Percentiles rank a stretch among this genome's conserved stretches.
Conservation (phyloP, 2,888 invertebrate species). For the Himalopsyche tibetana region DNA sequence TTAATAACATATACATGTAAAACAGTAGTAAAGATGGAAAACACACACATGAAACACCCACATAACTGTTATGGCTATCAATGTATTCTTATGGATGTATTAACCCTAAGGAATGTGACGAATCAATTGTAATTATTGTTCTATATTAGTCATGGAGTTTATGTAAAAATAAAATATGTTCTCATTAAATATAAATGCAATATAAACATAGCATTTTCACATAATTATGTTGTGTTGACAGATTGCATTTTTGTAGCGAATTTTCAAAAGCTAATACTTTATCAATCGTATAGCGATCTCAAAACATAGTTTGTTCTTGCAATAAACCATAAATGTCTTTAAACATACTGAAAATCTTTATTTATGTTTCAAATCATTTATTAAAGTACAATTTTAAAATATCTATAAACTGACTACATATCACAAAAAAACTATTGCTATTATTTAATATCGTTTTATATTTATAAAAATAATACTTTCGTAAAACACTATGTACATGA, state of each 20-base stretch:
- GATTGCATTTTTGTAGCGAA: conserved; percentile 27
- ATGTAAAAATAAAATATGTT: conserved; percentile 51
- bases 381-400: conserved; percentile 22
- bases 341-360: neutral
- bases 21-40: conserved; percentile 62
- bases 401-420: conserved; percentile 53
- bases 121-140: conserved; percentile 52
- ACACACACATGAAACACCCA: conserved; percentile 60
- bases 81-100: conserved; percentile 54
- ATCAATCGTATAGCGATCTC: neutral
- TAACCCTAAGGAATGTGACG: conserved; percentile 47
- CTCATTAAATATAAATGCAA: conserved; percentile 44
- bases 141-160: conserved; percentile 51
- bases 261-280: conserved; percentile 32
- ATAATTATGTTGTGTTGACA: conserved; percentile 17
- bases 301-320: conserved; percentile 13
- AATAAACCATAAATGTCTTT: conserved; percentile 24
- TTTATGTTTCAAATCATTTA: conserved; percentile 33
- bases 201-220: conserved; percentile 47
- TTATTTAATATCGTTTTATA: conserved; percentile 52
- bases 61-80: conserved; percentile 50
- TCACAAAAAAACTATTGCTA: conserved; percentile 46
- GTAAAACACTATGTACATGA: conserved; percentile 46
- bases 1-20: conserved; percentile 64
- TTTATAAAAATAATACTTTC: conserved; percentile 30